Base-by-base conservation (phyloP, 2,113 vertebrate species). In the Lepisosteus osseus region DNA sequence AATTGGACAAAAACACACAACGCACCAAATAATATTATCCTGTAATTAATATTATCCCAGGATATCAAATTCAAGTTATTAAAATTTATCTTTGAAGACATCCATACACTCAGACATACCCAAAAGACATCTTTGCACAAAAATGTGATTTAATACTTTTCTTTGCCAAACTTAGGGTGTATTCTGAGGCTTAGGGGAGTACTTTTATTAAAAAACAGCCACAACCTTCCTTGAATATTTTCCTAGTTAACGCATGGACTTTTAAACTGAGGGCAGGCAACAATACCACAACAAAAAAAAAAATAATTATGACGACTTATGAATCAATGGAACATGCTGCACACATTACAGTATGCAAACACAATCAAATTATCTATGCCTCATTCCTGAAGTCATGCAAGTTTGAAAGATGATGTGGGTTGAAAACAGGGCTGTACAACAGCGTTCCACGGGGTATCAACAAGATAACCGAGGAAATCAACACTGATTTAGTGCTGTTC, bases 301-400 rank as follows among this genome's bases (percentile, higher is more conserved):
- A 29, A 90, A 79, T 85, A 82, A 85, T 86, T 87, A 87, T 78
- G 86, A 79, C 77, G 75, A 84, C 88, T 87, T 78, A 73, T 80
- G 82, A 93, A 92, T 90, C 90, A 84, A 54, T 57, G 88, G 86
- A 85, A 89, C 85, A 91, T 82, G 81, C 72, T 89, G 72, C 79
- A 80, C 86, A 86, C 88, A 90, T 84, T 77, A 88, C 81, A 82
- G 76, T 75, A 78, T 72, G 72, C 62, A 77, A 83, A 82, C 78
- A 77, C 77, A 74, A 80, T 75, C 75, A 1, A 74, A 80, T 86
- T 83, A 76, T 73, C 82, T 76, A 84, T 88, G 88, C 83, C 81
- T 90, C 79, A 83, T 71, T 71, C 79, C 78, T 86, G 83, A 88
- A 86, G 79, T 90, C 83, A 85, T 75, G 14, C 61, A 40, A 68